Evolutionary conservation across 2,113 vertebrate genomes (phyloP).

Genomic region (Spea bombifrons): DNA sequence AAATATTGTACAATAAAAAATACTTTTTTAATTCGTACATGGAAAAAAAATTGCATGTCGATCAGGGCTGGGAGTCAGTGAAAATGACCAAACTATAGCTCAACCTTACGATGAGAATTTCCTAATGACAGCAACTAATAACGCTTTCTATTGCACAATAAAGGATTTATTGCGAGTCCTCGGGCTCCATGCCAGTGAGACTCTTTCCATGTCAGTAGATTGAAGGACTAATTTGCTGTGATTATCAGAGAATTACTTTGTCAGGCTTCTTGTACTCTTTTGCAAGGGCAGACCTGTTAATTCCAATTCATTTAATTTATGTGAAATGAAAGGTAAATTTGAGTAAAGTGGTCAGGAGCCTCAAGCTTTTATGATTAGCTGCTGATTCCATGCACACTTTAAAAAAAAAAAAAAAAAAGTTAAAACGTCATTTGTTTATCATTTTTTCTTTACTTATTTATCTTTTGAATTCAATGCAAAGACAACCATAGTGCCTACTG

Average conservation of each 20-base stretch:
- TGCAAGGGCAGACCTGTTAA: constrained; percentile 60
- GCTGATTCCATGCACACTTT: constrained; percentile 51
- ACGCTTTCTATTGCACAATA: constrained; percentile 50
- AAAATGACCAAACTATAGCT: constrained; percentile 15
- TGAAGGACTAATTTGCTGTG: constrained; percentile 63
- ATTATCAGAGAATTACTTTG: constrained; percentile 66
- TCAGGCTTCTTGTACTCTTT: constrained; percentile 61
- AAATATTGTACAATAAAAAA: background rate
- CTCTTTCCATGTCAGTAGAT: constrained; percentile 63
- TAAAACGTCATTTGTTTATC: constrained; percentile 41
- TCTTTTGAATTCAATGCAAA: constrained; percentile 56
- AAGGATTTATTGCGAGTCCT: constrained; percentile 59
- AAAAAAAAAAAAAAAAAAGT: constrained; percentile 32
- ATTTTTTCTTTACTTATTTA: constrained; percentile 50
- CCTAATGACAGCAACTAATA: constrained; percentile 46
- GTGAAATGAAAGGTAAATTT: constrained; percentile 59
- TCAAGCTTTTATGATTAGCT: constrained; percentile 56
- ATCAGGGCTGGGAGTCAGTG: background rate
- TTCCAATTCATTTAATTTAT: constrained; percentile 64
- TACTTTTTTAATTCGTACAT: background rate
- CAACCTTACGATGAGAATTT: constrained; percentile 47
- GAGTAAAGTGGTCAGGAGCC: constrained; percentile 57
- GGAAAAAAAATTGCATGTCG: background rate
- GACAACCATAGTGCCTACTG: constrained; percentile 55
- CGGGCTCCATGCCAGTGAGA: constrained; percentile 57